Evolutionary conservation across 2,113 vertebrate species (phyloP), one percentile per base, ranked within the genome.

Genomic region (Balaenoptera acutorostrata): DNA sequence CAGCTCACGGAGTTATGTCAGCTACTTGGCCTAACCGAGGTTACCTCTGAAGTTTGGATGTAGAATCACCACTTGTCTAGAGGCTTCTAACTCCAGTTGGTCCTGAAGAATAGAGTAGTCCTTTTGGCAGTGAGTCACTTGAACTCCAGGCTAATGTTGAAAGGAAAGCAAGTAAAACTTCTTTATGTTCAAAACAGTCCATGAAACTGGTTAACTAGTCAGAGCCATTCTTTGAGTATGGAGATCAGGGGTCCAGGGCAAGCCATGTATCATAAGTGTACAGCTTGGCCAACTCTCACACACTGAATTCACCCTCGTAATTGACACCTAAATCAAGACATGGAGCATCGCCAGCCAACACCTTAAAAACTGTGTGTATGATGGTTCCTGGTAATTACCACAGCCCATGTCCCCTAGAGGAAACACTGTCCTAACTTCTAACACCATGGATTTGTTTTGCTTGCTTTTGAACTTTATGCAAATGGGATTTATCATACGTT

Each of bases 161-260:
- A 83, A 55, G 74, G 49, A 84, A 89, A 84, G 27, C 44, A 85
- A 52, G 63, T 55, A 44, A 36, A 59, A 46, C 66, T 64, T 41
- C 11, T 31, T 66, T 66, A 59, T 69, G 59, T 90, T 86, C 15
- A 69, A 75, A 96, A 69, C 23, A 27, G 61, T 36, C 27, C 10
- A 68, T 20, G 20, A 90, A 81, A 49, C 31, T 52, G 15, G 18
- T 63, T 77, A 49, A 75, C 15, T 31, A 85, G 25, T 72, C 33
- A 27, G 25, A 74, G 59, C 3, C n/a, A 71, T 49, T 44, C 18
- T 66, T 93, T 49, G 18, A 89, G 5, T 85, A 44, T 36, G 41
- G 17, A 69, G n/a, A 41, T 11, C 25, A 63, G n/a, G 12, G 1
- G 41, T 75, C 66, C 14, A 75, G 20, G 23, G 23, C 1, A 36